Evolutionary conservation across 2,888 invertebrate genomes (phyloP).

Genomic region (Orthonychiurus folsomi): DNA sequence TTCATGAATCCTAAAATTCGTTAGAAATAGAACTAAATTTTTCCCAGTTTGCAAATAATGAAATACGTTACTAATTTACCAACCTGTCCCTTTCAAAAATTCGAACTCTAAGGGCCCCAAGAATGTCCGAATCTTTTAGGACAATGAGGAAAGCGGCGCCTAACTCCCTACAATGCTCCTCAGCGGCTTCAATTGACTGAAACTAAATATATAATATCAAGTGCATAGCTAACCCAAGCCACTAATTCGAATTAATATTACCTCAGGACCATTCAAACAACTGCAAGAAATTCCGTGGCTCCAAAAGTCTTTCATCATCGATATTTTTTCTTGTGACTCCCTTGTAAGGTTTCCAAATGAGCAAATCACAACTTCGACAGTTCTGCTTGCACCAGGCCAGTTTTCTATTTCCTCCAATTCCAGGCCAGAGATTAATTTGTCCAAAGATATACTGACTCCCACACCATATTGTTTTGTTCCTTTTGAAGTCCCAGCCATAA

Average conservation of each 20-base stretch:
- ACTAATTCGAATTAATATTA: constrained; percentile 28
- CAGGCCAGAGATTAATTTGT: constrained; percentile 50
- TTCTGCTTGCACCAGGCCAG: constrained; percentile 45
- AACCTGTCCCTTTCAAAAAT: constrained; percentile 56
- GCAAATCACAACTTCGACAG: constrained; percentile 60
- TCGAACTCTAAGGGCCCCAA: constrained; percentile 47
- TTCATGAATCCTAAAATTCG: constrained; percentile 55
- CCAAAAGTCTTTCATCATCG: constrained; percentile 59
- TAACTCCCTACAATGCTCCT: constrained; percentile 53
- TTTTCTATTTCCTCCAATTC: constrained; percentile 44
- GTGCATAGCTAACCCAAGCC: not conserved
- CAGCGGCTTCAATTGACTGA: constrained; percentile 57
- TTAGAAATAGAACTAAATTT: not conserved
- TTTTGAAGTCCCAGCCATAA: too few species aligned
- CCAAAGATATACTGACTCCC: constrained; percentile 76
- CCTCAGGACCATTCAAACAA: constrained; percentile 52
- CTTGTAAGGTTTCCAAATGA: constrained; percentile 51
- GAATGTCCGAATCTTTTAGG: constrained; percentile 54
- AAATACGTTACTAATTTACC: too few species aligned
- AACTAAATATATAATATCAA: constrained; percentile 23
- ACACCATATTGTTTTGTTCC: constrained; percentile 55
- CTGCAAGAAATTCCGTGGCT: constrained; percentile 57
- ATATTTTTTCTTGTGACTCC: constrained; percentile 48
- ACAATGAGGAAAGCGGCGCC: constrained; percentile 58
- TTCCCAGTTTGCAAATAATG: too few species aligned